A percentile compares a stretch with the other conserved stretches of the same genome.
Evolutionary conservation across 35 echinoderm and acorn worm species (phyloP).

Genomic region (Ptychodera flava): DNA sequence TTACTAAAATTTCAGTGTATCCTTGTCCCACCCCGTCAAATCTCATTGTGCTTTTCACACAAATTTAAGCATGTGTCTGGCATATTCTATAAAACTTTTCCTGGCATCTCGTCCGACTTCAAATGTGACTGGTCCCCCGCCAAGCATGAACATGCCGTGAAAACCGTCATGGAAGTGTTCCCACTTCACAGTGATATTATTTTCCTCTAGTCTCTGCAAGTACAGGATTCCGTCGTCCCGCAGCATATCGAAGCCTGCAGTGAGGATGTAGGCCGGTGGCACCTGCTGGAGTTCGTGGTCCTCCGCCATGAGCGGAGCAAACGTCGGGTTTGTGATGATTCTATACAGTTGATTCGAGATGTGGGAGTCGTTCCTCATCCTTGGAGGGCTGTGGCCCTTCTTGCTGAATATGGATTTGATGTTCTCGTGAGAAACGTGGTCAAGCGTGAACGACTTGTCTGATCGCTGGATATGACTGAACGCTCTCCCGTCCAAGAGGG

Average conservation of each 20-base stretch:
- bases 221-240: slow-evolving; percentile 79
- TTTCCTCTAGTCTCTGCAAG: slow-evolving; percentile 25
- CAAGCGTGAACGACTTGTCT: not conserved
- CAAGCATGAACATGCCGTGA: slow-evolving; percentile 49
- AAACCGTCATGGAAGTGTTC: slow-evolving; percentile 72
- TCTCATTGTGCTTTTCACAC: too few relatives aligned
- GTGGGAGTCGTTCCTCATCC: not conserved
- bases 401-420: not conserved
- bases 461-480: not conserved
- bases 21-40: too few relatives aligned
- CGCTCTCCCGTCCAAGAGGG: not conserved
- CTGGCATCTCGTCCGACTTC: not conserved
- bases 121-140: not conserved
- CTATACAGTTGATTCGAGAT: not conserved
- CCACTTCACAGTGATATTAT: slow-evolving; percentile 43
- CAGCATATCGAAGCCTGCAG: slow-evolving; percentile 73
- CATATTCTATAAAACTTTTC: not conserved
- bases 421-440: not conserved
- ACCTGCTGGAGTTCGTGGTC: not conserved
- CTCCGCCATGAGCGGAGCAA: not conserved
- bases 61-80: not conserved
- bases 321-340: not conserved
- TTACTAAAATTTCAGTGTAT: too few relatives aligned
- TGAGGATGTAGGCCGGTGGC: slow-evolving; percentile 62
- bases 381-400: not conserved